Evolutionary conservation across 2,888 invertebrate genomes (phyloP), one percentile per base, ranked within the genome.

Genomic region (Eremobia ochroleuca): DNA sequence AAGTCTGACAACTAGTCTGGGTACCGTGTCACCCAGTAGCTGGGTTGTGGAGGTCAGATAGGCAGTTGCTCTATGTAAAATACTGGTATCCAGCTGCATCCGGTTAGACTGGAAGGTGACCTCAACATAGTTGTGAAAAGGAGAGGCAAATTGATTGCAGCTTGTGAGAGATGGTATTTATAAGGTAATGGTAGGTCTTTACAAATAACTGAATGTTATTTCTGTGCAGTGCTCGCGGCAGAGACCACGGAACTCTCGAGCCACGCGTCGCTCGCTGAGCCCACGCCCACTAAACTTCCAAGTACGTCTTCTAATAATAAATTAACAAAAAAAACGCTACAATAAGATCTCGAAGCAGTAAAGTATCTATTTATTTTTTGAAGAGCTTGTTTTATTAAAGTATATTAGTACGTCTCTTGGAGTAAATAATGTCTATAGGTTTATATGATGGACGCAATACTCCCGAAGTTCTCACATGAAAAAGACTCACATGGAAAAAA

Each of bases 281-380:
- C 96, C 94, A 94, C 97, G 95, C 97, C 97, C 92, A 97, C 97
- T 97, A 97, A 97, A 94, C 95, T 96, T 94, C 97, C 97, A 97
- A 97, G 97, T 97, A 97, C 94, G 97, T 97, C 94, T 91, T 87
- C 86, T 87, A 90, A 77, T 81, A 85, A 87, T 90, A 90, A 86
- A 89, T 89, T 40, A 82, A 65, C 55, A 25, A 85, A 89, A 84
- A 88, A 82, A n/a, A 88, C 91, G 94, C 95, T 94, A 92, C 88
- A 95, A 95, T 94, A 95, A 95, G 94, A 95, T 94, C 95, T 94
- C 77, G 49, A 81, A 65, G 59, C 58, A 62, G 25, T 37, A 72
- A 73, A 78, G 83, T 72, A 64, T 59, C 37, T 31, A 18, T 21
- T 11, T 13, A 2, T 43, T 31, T 65, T 40, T 15, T 69, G n/a